Percentiles rank a stretch among this genome's conserved stretches.
These are phyloP conservation scores for Odobenus rosmarus DNA, from an alignment of 2,113 vertebrate species.

Conservation along the genomic window DNA sequence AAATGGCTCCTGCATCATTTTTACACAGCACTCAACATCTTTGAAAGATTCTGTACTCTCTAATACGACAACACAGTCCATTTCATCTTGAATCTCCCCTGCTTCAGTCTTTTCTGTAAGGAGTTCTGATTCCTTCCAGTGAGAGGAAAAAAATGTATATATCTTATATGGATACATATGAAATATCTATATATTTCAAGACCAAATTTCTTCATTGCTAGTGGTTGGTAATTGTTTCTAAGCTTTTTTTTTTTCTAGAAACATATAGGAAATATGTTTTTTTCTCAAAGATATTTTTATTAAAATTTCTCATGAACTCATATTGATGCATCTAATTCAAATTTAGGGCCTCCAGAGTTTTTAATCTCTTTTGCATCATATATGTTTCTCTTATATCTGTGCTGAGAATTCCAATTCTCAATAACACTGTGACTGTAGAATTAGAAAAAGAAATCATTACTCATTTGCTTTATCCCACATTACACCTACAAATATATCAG, in stretches of 20 bases:
- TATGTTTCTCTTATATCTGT: not conserved
- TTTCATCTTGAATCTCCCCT: not conserved
- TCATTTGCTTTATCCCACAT: not conserved
- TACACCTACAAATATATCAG: not conserved
- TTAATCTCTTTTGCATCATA: not conserved
- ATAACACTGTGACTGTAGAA: not conserved
- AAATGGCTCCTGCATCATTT: not conserved
- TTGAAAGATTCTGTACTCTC: not conserved
- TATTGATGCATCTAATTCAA: not conserved
- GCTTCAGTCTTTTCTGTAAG: not conserved
- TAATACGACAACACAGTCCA: not conserved
- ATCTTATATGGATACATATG: not conserved
- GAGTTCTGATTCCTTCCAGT: not conserved
- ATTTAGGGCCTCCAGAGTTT: not conserved
- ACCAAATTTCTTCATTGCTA: not conserved
- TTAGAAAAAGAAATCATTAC: not conserved
- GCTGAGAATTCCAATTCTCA: not conserved
- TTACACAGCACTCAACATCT: not conserved
- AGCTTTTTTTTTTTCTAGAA: not conserved
- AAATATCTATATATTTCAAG: not conserved
- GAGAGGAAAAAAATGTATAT: not conserved
- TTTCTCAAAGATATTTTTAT: not conserved
- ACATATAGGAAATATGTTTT: not conserved
- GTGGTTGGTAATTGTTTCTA: not conserved
- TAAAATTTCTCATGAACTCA: not conserved